A percentile compares a stretch with the other conserved stretches of the same genome.
These are phyloP conservation scores for Malacoraja senta DNA, from an alignment of 2,797 vertebrate genomes.

Conservation along the genomic window DNA sequence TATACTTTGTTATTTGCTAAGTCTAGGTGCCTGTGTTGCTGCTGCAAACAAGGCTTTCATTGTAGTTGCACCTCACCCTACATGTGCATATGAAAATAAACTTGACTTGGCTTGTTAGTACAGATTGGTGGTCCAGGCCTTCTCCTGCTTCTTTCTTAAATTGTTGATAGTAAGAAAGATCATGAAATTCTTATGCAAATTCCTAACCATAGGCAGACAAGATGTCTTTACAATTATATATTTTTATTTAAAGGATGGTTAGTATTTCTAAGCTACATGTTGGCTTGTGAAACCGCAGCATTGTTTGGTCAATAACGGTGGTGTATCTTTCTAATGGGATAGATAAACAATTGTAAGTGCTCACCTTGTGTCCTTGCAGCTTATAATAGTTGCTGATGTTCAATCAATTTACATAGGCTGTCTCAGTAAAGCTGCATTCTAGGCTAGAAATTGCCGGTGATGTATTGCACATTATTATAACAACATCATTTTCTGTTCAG, in stretches of 20 bases:
- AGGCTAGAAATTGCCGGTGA: background rate
- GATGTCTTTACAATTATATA: background rate
- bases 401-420: background rate
- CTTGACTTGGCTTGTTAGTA: background rate
- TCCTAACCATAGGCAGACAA: background rate
- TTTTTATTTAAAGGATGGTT: background rate
- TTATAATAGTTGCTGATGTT: background rate
- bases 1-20: too few species aligned
- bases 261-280: background rate
- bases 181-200: background rate
- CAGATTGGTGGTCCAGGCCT: background rate
- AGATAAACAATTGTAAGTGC: background rate
- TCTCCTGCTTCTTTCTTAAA: background rate
- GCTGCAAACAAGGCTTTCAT: too few species aligned
- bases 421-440: background rate
- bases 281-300: background rate
- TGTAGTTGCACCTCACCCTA: too few species aligned
- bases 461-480: background rate
- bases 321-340: background rate
- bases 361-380: conserved; percentile 8
- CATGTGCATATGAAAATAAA: too few species aligned
- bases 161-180: background rate
- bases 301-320: background rate
- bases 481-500: background rate
- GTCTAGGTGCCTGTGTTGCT: too few species aligned